Conservation (phyloP, 92 coral and sea anemone genomes). For the Blastomussa wellsi region DNA sequence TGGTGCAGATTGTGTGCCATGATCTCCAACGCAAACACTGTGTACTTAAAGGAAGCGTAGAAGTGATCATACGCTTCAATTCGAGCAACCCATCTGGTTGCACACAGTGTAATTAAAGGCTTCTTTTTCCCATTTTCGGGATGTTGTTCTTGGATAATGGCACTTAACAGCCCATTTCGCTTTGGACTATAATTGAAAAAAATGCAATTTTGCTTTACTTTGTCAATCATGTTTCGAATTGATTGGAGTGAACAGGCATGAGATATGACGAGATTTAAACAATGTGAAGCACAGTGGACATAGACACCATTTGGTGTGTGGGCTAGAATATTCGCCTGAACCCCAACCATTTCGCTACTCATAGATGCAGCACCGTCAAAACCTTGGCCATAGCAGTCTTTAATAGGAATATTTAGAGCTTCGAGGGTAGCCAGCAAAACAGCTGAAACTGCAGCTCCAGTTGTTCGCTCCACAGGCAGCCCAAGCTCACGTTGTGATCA, state of each 20-base stretch:
- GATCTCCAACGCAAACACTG: constrained; percentile 54
- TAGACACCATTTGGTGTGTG: constrained; percentile 44
- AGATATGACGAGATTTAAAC: constrained; percentile 31
- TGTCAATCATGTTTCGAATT: constrained; percentile 51
- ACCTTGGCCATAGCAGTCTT: constrained; percentile 46
- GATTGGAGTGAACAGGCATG: constrained; percentile 45
- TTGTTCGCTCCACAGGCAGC: constrained; percentile 43
- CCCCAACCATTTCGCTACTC: constrained; percentile 50
- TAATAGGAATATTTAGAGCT: constrained; percentile 28
- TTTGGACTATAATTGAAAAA: constrained; percentile 47
- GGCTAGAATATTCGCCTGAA: constrained; percentile 33
- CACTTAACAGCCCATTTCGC: constrained; percentile 50
- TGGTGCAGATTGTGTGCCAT: constrained; percentile 56
- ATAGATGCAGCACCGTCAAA: constrained; percentile 50
- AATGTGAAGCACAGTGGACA: constrained; percentile 35
- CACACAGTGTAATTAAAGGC: constrained; percentile 46
- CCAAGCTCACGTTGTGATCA: too few relatives aligned
- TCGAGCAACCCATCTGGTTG: constrained; percentile 41
- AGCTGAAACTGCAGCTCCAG: constrained; percentile 39
- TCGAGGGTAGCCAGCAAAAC: constrained; percentile 16
- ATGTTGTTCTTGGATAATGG: constrained; percentile 52
- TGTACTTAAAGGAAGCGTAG: constrained; percentile 40
- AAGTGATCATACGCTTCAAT: constrained; percentile 43
- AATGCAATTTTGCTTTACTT: constrained; percentile 40
- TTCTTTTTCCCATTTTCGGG: constrained; percentile 56